phyloP scores from a whole-genome alignment of 1,140 invertebrate genomes.

The Lepidostoma basale region DNA sequence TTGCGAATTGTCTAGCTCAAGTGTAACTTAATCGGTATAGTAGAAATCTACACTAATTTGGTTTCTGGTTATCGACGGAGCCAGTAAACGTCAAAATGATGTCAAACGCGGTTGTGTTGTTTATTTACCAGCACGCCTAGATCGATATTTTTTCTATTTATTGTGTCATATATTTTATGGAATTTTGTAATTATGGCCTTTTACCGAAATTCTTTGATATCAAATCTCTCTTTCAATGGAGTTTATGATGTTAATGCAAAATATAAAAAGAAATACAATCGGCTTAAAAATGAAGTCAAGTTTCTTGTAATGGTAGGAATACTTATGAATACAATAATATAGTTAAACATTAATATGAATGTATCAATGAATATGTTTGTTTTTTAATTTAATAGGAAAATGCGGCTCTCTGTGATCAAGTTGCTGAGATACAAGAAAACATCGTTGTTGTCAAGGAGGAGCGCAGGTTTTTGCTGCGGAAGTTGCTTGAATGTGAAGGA shows the following conservation, averaged over 20 bases:
- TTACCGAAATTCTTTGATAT: conserved; percentile 35
- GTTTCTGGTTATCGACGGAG: no score
- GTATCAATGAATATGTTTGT: no score
- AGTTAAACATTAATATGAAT: no score
- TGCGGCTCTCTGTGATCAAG: conserved; percentile 79
- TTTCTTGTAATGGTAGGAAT: conserved; percentile 63
- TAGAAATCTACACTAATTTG: no score
- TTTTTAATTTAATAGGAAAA: conserved; percentile 67
- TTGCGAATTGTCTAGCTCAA: no score
- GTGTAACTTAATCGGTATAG: no score
- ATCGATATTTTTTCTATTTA: no score
- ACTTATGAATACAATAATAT: no score
- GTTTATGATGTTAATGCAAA: conserved; percentile 50
- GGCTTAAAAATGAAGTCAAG: conserved; percentile 61
- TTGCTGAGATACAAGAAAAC: conserved; percentile 74
- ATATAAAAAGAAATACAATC: conserved; percentile 63
- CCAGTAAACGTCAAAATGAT: no score
- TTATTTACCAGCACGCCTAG: no score
- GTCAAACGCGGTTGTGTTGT: no score
- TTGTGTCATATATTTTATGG: conserved; percentile 10
- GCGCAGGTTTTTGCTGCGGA: conserved; percentile 70
- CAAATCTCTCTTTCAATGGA: conserved; percentile 39
- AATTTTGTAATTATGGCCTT: conserved; percentile 22
- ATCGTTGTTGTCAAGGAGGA: conserved; percentile 74
- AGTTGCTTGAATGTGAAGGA: conserved; percentile 66